Evolutionary conservation across 2,888 invertebrate species (phyloP).

Genomic region (Chirona hameri): DNA sequence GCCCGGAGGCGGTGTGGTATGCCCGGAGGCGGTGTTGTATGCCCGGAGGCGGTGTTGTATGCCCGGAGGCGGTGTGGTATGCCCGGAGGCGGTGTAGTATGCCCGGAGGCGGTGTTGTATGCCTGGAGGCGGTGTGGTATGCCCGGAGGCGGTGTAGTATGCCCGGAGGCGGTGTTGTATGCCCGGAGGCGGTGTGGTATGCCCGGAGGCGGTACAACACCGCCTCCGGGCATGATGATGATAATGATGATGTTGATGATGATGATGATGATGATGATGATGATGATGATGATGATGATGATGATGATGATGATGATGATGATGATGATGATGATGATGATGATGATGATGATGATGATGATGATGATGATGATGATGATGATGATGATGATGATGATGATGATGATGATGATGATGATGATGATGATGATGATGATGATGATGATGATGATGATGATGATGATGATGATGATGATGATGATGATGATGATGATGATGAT

Average conservation of each 20-base stretch:
- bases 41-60: too few relatives aligned
- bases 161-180: too few relatives aligned
- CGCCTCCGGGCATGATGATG: too few relatives aligned
- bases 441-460: slow-evolving; percentile 22
- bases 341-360: slow-evolving; percentile 22
- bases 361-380: slow-evolving; percentile 22
- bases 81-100: too few relatives aligned
- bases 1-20: too few relatives aligned
- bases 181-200: too few relatives aligned
- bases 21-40: too few relatives aligned
- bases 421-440: slow-evolving; percentile 22
- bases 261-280: slow-evolving; percentile 22
- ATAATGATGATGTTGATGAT: slow-evolving; percentile 11
- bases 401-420: slow-evolving; percentile 22
- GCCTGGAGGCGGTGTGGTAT: too few relatives aligned
- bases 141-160: too few relatives aligned
- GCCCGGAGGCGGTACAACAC: too few relatives aligned
- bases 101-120: too few relatives aligned
- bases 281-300: slow-evolving; percentile 22
- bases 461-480: slow-evolving; percentile 22
- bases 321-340: slow-evolving; percentile 22
- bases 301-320: slow-evolving; percentile 22
- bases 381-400: slow-evolving; percentile 22
- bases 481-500: slow-evolving; percentile 22
- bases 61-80: too few relatives aligned